Percentiles rank a stretch among this genome's conserved stretches.
These are phyloP conservation scores for Eilema griseolum DNA, from an alignment of 2,888 invertebrate species.

Conservation along the genomic window DNA sequence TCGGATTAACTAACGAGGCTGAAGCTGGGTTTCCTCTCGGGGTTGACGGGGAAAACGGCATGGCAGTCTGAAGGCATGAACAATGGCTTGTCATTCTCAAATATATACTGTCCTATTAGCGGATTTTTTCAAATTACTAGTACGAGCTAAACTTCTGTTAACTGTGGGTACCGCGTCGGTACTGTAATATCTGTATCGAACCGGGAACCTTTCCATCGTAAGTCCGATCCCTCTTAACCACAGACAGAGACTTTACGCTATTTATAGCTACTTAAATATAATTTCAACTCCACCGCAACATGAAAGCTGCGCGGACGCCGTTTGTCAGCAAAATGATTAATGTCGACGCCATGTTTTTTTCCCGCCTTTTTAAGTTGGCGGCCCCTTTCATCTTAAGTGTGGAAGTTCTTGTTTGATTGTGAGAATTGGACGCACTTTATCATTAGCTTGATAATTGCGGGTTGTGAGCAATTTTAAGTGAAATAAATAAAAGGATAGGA, in stretches of 20 bases:
- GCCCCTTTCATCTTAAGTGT: conserved; percentile 52
- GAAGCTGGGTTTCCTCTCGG: no score
- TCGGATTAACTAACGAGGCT: no score
- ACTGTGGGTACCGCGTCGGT: no score
- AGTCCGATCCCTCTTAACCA: no score
- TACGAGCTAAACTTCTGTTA: no score
- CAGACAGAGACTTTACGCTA: neutral
- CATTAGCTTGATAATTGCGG: conserved; percentile 22
- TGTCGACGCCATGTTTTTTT: conserved; percentile 54
- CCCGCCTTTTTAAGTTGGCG: conserved; percentile 58
- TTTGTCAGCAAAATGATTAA: conserved; percentile 60
- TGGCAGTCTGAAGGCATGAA: no score
- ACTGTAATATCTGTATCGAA: no score
- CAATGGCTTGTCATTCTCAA: no score
- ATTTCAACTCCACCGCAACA: conserved; percentile 24
- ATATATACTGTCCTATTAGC: no score
- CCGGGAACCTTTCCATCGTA: no score
- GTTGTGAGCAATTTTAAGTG: conserved; percentile 14
- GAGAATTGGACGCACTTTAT: conserved; percentile 41
- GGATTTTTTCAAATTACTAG: no score
- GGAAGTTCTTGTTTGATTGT: conserved; percentile 41
- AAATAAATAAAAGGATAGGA: conserved; percentile 14
- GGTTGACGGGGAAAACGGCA: no score
- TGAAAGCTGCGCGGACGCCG: conserved; percentile 33
- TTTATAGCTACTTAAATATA: conserved; percentile 24